Evolutionary conservation across 2,113 vertebrate species (phyloP).

Genomic region (Tachycineta bicolor): DNA sequence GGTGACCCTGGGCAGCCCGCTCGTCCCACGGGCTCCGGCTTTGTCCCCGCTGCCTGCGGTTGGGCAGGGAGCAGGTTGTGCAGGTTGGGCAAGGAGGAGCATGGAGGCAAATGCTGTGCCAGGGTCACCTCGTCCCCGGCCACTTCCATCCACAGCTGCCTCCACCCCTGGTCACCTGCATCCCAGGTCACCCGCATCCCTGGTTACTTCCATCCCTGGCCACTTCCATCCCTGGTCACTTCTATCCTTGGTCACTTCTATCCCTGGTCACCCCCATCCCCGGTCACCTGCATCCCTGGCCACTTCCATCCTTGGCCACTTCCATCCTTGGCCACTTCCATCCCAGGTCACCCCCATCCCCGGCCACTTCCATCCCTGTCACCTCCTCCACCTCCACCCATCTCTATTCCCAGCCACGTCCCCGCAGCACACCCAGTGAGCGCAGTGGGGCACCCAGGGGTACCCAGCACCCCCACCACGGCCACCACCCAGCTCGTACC

Average conservation of each 20-base stretch:
- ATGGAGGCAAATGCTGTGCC: not conserved
- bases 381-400: not conserved
- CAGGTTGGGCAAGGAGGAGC: not conserved
- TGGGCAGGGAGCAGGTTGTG: no score
- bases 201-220: not conserved
- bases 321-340: no score
- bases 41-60: rapidly evolving
- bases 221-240: not conserved
- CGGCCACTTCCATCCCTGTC: rapidly evolving
- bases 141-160: not conserved
- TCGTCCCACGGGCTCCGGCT: not conserved
- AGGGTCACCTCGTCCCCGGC: not conserved
- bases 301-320: no score
- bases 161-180: not conserved
- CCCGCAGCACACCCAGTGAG: rapidly evolving
- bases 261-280: no score
- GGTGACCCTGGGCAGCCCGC: not conserved
- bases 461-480: not conserved
- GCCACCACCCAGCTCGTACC: not conserved
- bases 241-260: no score
- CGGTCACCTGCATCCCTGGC: no score
- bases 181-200: not conserved
- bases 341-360: no score
- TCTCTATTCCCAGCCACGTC: not conserved
- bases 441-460: rapidly evolving